Evolutionary conservation across 92 coral and sea anemone genomes (phyloP), one percentile per base, ranked within the genome.

Genomic region (Umimayanthus chanpuru): DNA sequence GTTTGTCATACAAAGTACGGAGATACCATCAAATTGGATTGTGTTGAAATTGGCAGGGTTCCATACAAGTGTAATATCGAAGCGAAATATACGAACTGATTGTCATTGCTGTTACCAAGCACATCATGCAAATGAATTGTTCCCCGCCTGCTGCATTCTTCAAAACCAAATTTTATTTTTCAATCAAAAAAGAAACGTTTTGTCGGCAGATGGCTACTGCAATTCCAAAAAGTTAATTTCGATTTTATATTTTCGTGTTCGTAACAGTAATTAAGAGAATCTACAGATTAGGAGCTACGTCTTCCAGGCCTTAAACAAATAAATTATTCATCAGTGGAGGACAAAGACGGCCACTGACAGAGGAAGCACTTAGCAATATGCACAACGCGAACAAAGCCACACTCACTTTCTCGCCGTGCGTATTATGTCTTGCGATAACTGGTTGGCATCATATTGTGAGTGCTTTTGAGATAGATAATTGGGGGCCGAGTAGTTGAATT

Each of bases 301-400:
- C 26, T 75, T 75, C 50, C 8, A 39, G 7, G 50, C 53, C 41
- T 18, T 8, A 36, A 12, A 36, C 49, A 36, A 39, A 36, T 75
- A 11, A 75, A 75, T 75, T 75, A 75, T 75, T 75, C 11, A 75
- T 75, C n/a, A 75, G 44, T 28, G 76, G 36, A 71, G 6, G 29
- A 71, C 25, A 21, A 71, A 15, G 53, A 75, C 47, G 12, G 1
- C 5, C 11, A 9, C 79, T 75, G 21, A 75, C 14, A 4, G 5
- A 40, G 4, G 29, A 32, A 6, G 2, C 29, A 9, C 30, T 44
- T n/a, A 18, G 26, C 39, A 43, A 75, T 73, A 39, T 53, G 5
- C 30, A 73, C 47, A 16, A 36, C 23, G 21, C 9, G 5, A 2
- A 9, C 25, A 39, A 43, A 75, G 8, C 12, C 25, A 20, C 23